phyloP scores from a whole-genome alignment of 2,113 vertebrate genomes.

The Otolemur garnettii region DNA sequence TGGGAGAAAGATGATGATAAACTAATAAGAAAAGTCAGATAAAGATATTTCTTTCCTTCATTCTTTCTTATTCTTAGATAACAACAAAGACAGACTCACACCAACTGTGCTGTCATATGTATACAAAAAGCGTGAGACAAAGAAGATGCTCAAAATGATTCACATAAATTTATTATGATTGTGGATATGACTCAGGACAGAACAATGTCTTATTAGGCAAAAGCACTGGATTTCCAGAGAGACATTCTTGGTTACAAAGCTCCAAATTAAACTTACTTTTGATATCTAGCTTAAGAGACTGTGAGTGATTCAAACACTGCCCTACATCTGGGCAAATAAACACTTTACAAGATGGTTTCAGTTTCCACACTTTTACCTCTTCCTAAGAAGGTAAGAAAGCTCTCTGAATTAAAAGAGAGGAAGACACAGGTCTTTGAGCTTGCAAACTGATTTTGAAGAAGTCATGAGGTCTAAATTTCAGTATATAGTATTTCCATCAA shows the following conservation, averaged over 20 bases:
- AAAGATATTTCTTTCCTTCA: neutral
- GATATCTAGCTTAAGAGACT: neutral
- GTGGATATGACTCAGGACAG: neutral
- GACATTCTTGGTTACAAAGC: neutral
- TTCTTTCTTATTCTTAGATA: neutral
- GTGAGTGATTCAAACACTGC: neutral
- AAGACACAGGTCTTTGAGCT: neutral
- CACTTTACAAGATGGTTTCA: neutral
- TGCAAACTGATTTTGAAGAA: neutral
- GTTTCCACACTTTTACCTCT: neutral
- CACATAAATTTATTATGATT: neutral
- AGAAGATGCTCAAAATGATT: neutral
- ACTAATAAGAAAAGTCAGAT: neutral
- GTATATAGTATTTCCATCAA: slow-evolving; percentile 29
- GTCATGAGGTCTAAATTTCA: neutral
- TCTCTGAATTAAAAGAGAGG: neutral
- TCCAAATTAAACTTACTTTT: neutral
- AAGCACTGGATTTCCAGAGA: neutral
- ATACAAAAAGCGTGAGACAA: neutral
- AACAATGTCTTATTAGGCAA: neutral
- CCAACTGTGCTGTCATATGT: neutral
- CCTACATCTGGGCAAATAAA: neutral
- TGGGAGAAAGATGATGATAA: neutral
- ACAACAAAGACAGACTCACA: neutral
- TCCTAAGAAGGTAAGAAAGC: neutral